Base-by-base conservation (phyloP, 92 coral and sea anemone species). In the Micromussa lordhowensis region DNA sequence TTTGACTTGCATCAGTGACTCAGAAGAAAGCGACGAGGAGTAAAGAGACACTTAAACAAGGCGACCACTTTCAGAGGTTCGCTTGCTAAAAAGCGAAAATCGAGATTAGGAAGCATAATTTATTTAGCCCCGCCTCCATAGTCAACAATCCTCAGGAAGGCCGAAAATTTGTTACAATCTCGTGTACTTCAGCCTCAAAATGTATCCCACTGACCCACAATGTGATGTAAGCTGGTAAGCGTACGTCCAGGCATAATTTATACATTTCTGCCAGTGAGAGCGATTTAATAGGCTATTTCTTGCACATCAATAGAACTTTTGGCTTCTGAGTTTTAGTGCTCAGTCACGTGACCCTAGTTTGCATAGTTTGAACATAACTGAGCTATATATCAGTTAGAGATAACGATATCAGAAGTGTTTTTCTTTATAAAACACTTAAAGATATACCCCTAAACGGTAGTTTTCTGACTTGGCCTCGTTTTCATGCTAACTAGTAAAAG, bases 21-120 rank as follows among this genome's bases (percentile, higher is more conserved):
- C 89, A 48, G 92, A 80, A 79, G 86, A 85, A 77, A 87, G 91
- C 74, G 86, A 80, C 81, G 54, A 66, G 78, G 79, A 85, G 86
- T 78, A 85, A n/a, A 90, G 34, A 85, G 86, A 77, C 77, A 9
- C 66, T n/a, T n/a, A n/a, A n/a, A n/a, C n/a, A n/a, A n/a, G n/a
- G n/a, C n/a, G n/a, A n/a, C n/a, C n/a, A n/a, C 82, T 88, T 49
- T 88, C 35, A 77, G 83, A 83, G 92, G 74, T 36, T 69, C 78
- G 68, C 58, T 73, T 84, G 73, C 55, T 73, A 59, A 21, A 77
- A 3, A 40, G 61, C 81, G 40, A 61, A 24, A 61, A 44, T 19
- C 84, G 73, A 30, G 53, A 55, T 57, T 36, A 55, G 48, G n/a
- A 49, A 79, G 79, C 36, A 49, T 51, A 87, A 17, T 58, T 78